phyloP scores from a whole-genome alignment of 2,797 vertebrate species.

The Tenualosa ilisha region DNA sequence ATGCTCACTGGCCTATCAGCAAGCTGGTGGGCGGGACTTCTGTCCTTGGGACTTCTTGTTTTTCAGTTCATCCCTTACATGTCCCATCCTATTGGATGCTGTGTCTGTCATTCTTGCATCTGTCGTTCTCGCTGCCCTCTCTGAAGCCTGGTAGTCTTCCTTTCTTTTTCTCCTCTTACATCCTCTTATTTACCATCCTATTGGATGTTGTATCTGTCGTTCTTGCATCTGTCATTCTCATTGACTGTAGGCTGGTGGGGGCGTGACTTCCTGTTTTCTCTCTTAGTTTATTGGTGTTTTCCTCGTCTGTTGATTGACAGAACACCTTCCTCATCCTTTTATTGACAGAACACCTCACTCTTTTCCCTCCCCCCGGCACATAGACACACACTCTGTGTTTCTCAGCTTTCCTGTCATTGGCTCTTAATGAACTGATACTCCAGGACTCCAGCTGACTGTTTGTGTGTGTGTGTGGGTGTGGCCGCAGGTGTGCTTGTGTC shows the following conservation, averaged over 20 bases:
- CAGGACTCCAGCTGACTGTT: background rate
- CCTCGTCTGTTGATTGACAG: background rate
- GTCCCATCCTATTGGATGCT: background rate
- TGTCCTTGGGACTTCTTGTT: background rate
- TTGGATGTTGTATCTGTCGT: background rate
- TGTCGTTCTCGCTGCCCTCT: background rate
- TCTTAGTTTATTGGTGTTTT: background rate
- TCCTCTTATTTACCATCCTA: background rate
- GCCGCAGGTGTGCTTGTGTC: slow-evolving; percentile 76
- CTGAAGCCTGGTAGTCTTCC: background rate
- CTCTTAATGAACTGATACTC: no score
- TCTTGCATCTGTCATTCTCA: background rate
- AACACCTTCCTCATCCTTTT: background rate
- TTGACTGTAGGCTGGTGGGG: background rate
- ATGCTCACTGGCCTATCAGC: background rate
- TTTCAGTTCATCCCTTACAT: background rate
- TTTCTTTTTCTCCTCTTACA: background rate
- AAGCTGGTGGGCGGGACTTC: background rate
- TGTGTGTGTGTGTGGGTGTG: slow-evolving; percentile 16
- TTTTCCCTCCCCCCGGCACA: no score
- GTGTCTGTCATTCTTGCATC: background rate
- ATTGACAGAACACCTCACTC: no score
- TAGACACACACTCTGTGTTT: background rate
- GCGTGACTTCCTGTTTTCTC: background rate
- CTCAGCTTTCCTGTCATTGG: background rate